Base-by-base conservation (phyloP, 1,140 invertebrate genomes). In the Cephus cinctus region DNA sequence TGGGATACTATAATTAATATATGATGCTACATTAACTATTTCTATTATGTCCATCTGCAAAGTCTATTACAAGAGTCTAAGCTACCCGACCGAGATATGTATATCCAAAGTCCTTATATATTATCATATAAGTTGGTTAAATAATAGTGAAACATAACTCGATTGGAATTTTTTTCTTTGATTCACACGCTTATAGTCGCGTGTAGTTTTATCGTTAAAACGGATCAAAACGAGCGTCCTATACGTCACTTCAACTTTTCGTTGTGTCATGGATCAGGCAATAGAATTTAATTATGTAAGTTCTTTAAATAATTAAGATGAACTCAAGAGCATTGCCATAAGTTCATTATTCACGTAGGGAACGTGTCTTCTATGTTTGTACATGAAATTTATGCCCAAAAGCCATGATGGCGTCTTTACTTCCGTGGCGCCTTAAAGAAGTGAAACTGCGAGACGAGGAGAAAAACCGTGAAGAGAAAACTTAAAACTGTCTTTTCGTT, bases 1-100 rank as follows among this genome's bases (percentile, higher is more conserved):
- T 54, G 53, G 43, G 59, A 66, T 65, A 56, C 52, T 48, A 43
- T 46, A 18, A 43, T 57, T 53, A 63, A 59, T 65, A 65, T 65
- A 66, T 48, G 53, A 64, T 65, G 57, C 65, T 69, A 65, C 60
- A 73, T 72, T 64, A 70, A 69, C 67, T 72, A 73, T 75, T 73
- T 72, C 71, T 75, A 75, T 75, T 75, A 75, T 68, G 69, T 71
- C 64, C 63, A 63, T 73, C 67, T 73, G 72, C 72, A 75, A 73
- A 75, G 71, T 75, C 72, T 75, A 75, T 75, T 73, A 73, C 68
- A 66, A 73, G 70, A 75, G 70, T 75, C 66, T 73, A 75, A 71
- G 65, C 65, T 63, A 48, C 59, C 61, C 23, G 20, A n/a, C 20
- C 20, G 20, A 16, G 15, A n/a, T 22, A 22, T 40, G 15, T 18